phyloP scores from a whole-genome alignment of 2,888 invertebrate species.

The Clostera curtula region DNA sequence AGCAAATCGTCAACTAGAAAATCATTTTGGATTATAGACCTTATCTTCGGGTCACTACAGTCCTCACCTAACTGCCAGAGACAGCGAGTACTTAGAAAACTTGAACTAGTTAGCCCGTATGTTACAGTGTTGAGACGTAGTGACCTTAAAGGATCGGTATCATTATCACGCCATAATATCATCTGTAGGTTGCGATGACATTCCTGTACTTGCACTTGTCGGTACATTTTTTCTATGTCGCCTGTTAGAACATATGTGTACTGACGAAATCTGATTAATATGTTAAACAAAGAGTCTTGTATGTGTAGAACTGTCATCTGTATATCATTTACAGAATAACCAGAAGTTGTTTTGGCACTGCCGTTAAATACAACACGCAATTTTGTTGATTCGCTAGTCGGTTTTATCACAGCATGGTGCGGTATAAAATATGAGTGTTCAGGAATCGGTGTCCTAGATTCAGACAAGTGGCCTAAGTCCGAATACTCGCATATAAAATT shows the following conservation, averaged over 20 bases:
- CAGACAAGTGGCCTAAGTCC: slow-evolving; percentile 3
- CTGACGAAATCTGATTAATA: slow-evolving; percentile 3
- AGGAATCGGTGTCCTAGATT: neutral
- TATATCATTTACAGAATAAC: slow-evolving; percentile 1
- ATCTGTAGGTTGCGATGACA: slow-evolving; percentile 7
- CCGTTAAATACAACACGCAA: slow-evolving; percentile 3
- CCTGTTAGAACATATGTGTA: slow-evolving; percentile 12
- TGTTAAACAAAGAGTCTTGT: slow-evolving; percentile 1
- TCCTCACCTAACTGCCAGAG: slow-evolving; percentile 9
- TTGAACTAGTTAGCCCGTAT: slow-evolving; percentile 4
- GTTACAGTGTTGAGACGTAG: neutral
- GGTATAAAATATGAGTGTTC: slow-evolving; percentile 3
- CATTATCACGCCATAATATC: slow-evolving; percentile 6
- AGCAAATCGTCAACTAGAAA: slow-evolving; percentile 1
- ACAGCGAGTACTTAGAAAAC: slow-evolving; percentile 7
- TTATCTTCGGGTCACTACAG: slow-evolving; percentile 2
- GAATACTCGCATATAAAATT: slow-evolving; percentile 2
- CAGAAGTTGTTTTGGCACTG: neutral
- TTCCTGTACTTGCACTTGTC: slow-evolving; percentile 3
- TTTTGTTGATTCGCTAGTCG: slow-evolving; percentile 3
- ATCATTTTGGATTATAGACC: slow-evolving; percentile 2
- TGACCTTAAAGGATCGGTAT: neutral
- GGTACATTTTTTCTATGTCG: slow-evolving; percentile 16
- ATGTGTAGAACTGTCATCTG: slow-evolving; percentile 1
- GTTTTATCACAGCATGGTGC: slow-evolving; percentile 3